phyloP scores from a whole-genome alignment of 1,140 invertebrate species.

The Heliconius nattereri region DNA sequence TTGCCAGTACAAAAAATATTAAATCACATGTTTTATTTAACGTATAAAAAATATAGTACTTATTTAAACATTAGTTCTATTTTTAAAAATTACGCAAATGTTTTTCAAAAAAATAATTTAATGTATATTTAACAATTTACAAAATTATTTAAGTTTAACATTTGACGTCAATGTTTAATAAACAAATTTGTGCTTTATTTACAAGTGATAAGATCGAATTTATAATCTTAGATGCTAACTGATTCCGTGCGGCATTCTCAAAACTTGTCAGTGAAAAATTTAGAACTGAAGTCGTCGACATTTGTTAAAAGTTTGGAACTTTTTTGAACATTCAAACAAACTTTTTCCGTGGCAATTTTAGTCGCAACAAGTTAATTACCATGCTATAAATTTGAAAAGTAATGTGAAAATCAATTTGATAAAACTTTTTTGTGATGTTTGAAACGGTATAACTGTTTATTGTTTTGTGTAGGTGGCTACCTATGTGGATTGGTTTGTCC shows the following conservation, averaged over 20 bases:
- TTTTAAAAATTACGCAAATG: not conserved
- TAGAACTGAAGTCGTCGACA: constrained; percentile 67
- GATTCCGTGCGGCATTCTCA: constrained; percentile 39
- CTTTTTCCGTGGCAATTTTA: constrained; percentile 31
- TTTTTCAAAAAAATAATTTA: constrained; percentile 6
- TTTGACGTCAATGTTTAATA: not conserved
- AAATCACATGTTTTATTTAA: not conserved
- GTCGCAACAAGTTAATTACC: constrained; percentile 27
- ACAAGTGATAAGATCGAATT: not conserved
- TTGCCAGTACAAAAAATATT: constrained; percentile 1
- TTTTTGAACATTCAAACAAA: constrained; percentile 49
- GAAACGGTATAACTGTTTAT: constrained; percentile 72
- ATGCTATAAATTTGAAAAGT: constrained; percentile 29
- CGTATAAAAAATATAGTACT: not conserved
- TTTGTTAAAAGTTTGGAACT: constrained; percentile 62
- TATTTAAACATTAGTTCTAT: not conserved
- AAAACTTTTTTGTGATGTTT: constrained; percentile 57
- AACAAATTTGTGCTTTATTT: constrained; percentile 14
- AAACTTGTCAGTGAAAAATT: constrained; percentile 55
- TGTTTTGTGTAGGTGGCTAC: constrained; percentile 78
- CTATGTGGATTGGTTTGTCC: constrained; percentile 65
- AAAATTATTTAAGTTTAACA: not conserved
- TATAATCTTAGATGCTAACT: constrained; percentile 14
- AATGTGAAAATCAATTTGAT: constrained; percentile 30
- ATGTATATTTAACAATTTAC: not conserved